phyloP scores from a whole-genome alignment of 2,797 vertebrate genomes.

The Gymnocypris eckloni region DNA sequence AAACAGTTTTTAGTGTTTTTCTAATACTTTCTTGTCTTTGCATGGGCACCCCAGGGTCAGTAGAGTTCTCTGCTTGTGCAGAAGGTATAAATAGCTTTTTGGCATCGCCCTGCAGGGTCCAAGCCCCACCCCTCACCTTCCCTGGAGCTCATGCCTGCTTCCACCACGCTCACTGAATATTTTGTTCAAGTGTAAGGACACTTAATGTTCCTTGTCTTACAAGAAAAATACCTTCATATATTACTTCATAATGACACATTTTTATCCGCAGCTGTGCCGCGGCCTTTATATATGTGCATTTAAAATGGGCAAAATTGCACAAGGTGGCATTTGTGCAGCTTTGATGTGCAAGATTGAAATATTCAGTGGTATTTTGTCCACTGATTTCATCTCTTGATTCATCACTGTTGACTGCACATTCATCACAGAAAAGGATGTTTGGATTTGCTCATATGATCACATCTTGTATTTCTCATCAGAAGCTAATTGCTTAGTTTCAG shows the following conservation, averaged over 20 bases:
- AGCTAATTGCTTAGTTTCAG: neutral
- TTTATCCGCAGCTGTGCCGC: neutral
- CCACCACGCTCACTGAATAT: slow-evolving; percentile 42
- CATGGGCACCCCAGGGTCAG: slow-evolving; percentile 27
- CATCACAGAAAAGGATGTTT: slow-evolving; percentile 7
- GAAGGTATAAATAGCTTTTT: slow-evolving; percentile 54
- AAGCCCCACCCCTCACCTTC: slow-evolving; percentile 14
- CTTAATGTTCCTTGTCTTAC: slow-evolving; percentile 21
- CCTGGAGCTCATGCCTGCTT: slow-evolving; percentile 2
- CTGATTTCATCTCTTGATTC: neutral
- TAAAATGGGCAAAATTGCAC: neutral
- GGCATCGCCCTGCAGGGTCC: slow-evolving; percentile 24
- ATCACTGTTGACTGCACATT: slow-evolving; percentile 3
- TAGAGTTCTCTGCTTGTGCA: slow-evolving; percentile 18
- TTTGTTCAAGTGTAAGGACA: slow-evolving; percentile 29
- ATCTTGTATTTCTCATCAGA: slow-evolving; percentile 6
- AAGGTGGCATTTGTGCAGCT: neutral
- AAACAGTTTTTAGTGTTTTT: slow-evolving; percentile 38
- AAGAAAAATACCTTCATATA: slow-evolving; percentile 1
- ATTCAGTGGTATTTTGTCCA: slow-evolving; percentile 3
- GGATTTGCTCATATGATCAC: neutral
- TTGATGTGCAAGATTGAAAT: neutral
- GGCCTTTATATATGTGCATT: neutral
- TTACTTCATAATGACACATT: slow-evolving; percentile 24
- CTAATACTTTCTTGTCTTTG: slow-evolving; percentile 25